Percentiles rank a stretch among this genome's conserved stretches.
phyloP scores from a whole-genome alignment of 2,888 invertebrate genomes.

The Neocrepidodera transversa region DNA sequence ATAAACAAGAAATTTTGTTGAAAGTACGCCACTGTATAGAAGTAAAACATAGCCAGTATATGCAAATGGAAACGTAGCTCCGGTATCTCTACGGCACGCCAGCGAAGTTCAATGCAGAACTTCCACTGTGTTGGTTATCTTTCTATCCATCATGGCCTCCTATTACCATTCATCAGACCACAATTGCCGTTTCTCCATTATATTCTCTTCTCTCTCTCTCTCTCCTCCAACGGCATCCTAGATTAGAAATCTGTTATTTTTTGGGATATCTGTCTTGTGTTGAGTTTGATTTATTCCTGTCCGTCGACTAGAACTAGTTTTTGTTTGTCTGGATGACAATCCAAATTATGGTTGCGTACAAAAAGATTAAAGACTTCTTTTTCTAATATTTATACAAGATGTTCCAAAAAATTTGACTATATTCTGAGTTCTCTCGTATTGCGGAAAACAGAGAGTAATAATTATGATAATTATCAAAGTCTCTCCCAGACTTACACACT shows the following conservation, averaged over 20 bases:
- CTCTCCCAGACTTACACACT: slow-evolving; percentile 4
- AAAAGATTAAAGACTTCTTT: too few relatives aligned
- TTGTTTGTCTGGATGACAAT: slow-evolving; percentile 7
- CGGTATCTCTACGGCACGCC: slow-evolving; percentile 31
- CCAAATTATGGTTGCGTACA: not conserved
- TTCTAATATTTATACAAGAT: too few relatives aligned
- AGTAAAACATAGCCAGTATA: slow-evolving; percentile 17
- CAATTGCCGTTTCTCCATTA: slow-evolving; percentile 37
- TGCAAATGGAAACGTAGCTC: slow-evolving; percentile 35
- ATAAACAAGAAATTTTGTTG: too few relatives aligned
- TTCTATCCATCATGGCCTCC: slow-evolving; percentile 43
- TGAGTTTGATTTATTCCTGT: not conserved
- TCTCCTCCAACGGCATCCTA: not conserved
- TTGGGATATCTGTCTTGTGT: slow-evolving; percentile 7
- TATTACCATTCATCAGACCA: slow-evolving; percentile 46
- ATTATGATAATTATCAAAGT: slow-evolving; percentile 13
- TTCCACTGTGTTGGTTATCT: slow-evolving; percentile 42
- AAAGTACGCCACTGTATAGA: slow-evolving; percentile 1
- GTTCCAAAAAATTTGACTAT: too few relatives aligned
- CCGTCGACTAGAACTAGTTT: not conserved
- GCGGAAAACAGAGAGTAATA: not conserved
- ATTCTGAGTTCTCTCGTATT: too few relatives aligned
- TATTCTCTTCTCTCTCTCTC: slow-evolving; percentile 17
- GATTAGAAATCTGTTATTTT: slow-evolving; percentile 13
- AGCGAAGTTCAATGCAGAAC: slow-evolving; percentile 25